Conservation (phyloP, 2,888 invertebrate genomes). For the Ophion slaviceki region DNA sequence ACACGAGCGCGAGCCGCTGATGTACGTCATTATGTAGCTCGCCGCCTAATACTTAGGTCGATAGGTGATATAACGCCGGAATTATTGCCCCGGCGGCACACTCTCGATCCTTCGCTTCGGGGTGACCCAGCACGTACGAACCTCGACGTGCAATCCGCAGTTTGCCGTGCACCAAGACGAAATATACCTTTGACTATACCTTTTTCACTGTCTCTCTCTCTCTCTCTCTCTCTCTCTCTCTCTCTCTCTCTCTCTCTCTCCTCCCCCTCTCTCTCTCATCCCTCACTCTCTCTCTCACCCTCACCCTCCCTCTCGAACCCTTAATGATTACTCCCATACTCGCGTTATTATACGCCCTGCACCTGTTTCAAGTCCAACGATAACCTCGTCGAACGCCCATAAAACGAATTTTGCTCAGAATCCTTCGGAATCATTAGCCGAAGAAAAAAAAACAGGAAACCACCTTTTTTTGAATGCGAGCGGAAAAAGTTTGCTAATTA, state of each 20-base stretch:
- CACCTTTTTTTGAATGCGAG: too few species aligned
- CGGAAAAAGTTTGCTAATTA: too few species aligned
- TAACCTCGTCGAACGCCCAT: too few species aligned
- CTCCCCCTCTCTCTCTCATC: neutral
- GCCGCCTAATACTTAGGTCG: constrained; percentile 83
- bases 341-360: constrained; percentile 23
- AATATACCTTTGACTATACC: constrained; percentile 45
- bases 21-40: constrained; percentile 78
- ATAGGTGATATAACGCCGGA: constrained; percentile 81
- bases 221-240: neutral
- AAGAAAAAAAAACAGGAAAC: neutral
- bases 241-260: neutral
- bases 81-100: constrained; percentile 74
- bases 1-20: constrained; percentile 66
- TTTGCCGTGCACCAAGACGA: constrained; percentile 11
- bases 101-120: constrained; percentile 34
- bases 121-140: constrained; percentile 76
- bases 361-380: constrained; percentile 46
- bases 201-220: neutral
- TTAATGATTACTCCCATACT: constrained; percentile 14
- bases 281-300: neutral
- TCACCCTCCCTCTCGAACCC: neutral
- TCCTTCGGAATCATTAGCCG: neutral
- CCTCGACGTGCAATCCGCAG: constrained; percentile 68
- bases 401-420: constrained; percentile 1